Percentiles rank a stretch among this genome's conserved stretches.
phyloP scores from a whole-genome alignment of 2,888 invertebrate genomes.

The Ypsolopha sequella region DNA sequence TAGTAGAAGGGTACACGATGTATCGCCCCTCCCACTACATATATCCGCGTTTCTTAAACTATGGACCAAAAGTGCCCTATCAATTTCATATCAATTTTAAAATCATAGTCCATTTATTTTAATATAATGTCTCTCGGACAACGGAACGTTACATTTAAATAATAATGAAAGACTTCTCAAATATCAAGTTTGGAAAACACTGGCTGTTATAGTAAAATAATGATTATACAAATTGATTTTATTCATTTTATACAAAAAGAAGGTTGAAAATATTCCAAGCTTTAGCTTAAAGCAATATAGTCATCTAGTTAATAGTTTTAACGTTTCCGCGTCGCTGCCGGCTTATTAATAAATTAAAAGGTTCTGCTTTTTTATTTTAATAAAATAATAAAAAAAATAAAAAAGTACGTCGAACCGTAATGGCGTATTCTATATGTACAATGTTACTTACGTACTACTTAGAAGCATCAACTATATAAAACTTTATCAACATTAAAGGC shows the following conservation, averaged over 20 bases:
- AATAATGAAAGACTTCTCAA: neutral
- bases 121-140: constrained; percentile 23
- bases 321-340: no score
- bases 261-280: no score
- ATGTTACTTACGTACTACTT: constrained; percentile 53
- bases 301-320: no score
- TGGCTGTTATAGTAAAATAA: neutral
- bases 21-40: no score
- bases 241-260: no score
- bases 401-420: constrained; percentile 35
- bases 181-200: neutral
- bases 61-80: constrained; percentile 47
- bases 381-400: constrained; percentile 24
- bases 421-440: constrained; percentile 63
- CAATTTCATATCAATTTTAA: constrained; percentile 30
- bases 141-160: neutral
- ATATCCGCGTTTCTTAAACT: constrained; percentile 7
- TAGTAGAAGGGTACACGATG: no score
- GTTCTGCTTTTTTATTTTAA: constrained; percentile 35
- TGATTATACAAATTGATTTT: no score
- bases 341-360: no score
- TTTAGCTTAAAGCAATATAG: no score
- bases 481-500: constrained; percentile 67
- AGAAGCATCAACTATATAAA: constrained; percentile 68
- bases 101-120: constrained; percentile 55